Evolutionary conservation across 35 echinoderm and acorn worm genomes (phyloP).

Genomic region (Apostichopus parvimensis): DNA sequence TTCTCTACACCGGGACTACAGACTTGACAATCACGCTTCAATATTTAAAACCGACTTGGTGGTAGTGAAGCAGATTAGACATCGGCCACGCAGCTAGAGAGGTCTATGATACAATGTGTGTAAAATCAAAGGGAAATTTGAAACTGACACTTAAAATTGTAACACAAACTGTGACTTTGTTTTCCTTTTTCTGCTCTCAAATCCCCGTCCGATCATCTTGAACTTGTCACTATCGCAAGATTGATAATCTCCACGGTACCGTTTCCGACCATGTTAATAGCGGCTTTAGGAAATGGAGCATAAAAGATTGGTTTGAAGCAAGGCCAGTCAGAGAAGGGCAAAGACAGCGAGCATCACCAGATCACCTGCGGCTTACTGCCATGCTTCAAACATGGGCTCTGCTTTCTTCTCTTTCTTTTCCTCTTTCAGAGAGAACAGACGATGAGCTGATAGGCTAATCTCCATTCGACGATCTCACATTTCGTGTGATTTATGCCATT

Average conservation of each 20-base stretch:
- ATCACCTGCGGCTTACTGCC: not conserved
- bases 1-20: too few species aligned
- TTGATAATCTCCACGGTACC: not conserved
- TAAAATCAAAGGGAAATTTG: too few species aligned
- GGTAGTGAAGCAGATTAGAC: too few species aligned
- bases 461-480: not conserved
- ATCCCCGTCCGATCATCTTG: not conserved
- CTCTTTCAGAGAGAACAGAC: not conserved
- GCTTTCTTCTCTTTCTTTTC: too few species aligned
- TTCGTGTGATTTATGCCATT: conserved; percentile 8
- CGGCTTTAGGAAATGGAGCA: conserved; percentile 38
- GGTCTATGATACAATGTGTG: too few species aligned
- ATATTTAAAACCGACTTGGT: too few species aligned
- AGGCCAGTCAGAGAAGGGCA: not conserved
- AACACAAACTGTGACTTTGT: not conserved
- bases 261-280: conserved; percentile 34
- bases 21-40: too few species aligned
- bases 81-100: too few species aligned
- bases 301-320: conserved; percentile 25
- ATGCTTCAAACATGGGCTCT: not conserved
- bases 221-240: conserved; percentile 18
- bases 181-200: not conserved
- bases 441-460: not conserved
- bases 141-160: too few species aligned
- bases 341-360: not conserved